phyloP scores from a whole-genome alignment of 2,888 invertebrate genomes.

The Chydorus sphaericus region DNA sequence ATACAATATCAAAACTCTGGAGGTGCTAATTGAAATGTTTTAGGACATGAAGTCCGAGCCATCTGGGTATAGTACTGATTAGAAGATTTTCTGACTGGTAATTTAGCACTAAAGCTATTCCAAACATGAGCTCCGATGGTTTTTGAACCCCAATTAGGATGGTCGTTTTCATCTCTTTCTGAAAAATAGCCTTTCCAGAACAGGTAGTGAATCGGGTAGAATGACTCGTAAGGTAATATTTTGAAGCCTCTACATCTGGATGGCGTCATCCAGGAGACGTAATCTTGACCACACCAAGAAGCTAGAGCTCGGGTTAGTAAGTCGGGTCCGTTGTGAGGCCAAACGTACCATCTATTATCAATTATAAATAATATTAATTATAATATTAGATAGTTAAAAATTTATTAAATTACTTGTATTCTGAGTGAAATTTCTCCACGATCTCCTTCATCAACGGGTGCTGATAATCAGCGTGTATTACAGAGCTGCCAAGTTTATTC shows the following conservation, averaged over 20 bases:
- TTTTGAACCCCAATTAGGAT: neutral
- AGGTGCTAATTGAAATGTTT: no score
- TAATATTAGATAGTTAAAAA: no score
- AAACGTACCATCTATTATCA: conserved; percentile 15
- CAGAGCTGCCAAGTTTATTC: conserved; percentile 45
- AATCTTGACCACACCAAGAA: conserved; percentile 15
- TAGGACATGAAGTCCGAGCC: conserved; percentile 4
- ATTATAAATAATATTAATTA: no score
- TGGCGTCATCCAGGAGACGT: conserved; percentile 31
- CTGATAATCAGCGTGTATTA: conserved; percentile 44
- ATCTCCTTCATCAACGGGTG: conserved; percentile 37
- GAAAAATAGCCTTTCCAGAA: conserved; percentile 45
- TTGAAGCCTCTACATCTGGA: conserved; percentile 44
- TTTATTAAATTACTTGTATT: conserved; percentile 15
- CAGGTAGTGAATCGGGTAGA: conserved; percentile 41
- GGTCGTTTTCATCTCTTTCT: neutral
- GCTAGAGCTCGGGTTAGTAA: conserved; percentile 17
- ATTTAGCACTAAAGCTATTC: conserved; percentile 17
- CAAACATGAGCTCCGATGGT: conserved; percentile 19
- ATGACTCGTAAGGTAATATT: conserved; percentile 45
- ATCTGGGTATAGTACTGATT: conserved; percentile 4
- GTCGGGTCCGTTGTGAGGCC: conserved; percentile 19
- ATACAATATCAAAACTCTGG: no score
- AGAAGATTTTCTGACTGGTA: neutral
- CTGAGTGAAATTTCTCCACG: conserved; percentile 16